Base-by-base conservation (phyloP, 2,113 vertebrate genomes). In the Sitta europaea region DNA sequence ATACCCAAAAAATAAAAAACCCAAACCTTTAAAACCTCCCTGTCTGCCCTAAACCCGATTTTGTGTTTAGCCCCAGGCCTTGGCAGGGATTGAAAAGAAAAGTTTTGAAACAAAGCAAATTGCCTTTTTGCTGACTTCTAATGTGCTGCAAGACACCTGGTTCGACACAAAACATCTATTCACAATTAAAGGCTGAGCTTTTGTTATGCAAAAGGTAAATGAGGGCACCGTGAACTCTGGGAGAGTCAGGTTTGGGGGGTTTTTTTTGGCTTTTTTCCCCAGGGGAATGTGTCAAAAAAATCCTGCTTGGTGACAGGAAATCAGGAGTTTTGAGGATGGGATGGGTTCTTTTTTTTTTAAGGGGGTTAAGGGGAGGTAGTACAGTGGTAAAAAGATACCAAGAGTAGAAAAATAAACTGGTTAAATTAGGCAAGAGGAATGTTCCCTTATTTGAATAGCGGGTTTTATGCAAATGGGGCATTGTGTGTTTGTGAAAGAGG, bases 121-220 rank as follows among this genome's bases (percentile, higher is more conserved):
- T 97, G 97, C 96, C 95, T 96, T 97, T 97, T 97, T 90, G 96
- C 96, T 98, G 97, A 97, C 96, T 98, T 96, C 92, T 94, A 92
- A 97, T 57, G 95, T 82, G 77, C 84, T 63, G 33, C 35, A 54
- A 97, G 96, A 97, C 98, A 98, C 98, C 97, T 97, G 97, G 97
- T 96, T 94, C 47, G 42, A 38, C 94, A 97, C 96, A 97, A 96
- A 98, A 97, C 96, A 79, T 53, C 96, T 82, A 90, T 97, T 97
- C 94, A 96, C 88, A 88, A 91, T 95, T 84, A 91, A 20, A 96
- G 92, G 86, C 94, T 89, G 94, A 87, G 93, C 86, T 97, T 96
- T 97, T 97, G 96, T 97, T 95, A 90, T 91, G 92, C 87, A 96
- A 92, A 97, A 98, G 95, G 94, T 93, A 96, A 97, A 91, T 66